Evolutionary conservation across 2,797 vertebrate species (phyloP), one percentile per base, ranked within the genome.

Genomic region (Xiphophorus birchmanni): DNA sequence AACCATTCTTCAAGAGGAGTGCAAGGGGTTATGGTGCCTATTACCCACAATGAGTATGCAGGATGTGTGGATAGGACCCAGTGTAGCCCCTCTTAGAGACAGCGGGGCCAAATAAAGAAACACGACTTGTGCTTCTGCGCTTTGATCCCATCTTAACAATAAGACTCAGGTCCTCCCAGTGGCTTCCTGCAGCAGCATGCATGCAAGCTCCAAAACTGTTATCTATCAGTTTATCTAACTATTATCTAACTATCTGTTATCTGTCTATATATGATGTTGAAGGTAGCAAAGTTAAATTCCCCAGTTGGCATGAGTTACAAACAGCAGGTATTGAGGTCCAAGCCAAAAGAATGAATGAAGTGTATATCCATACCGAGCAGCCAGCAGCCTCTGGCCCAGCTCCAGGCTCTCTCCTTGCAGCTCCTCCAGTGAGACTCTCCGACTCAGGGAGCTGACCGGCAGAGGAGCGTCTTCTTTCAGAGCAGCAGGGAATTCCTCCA

Each of bases 351-450:
- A 29, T 32, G 29, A 6, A 15, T 71, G 12, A 13, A 17, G 23
- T 42, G 9, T 40, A 42, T 23, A 3, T 35, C 47, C 58, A 37
- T 74, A 98, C 98, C 97, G 97, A 86, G 89, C 91, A 60, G 85
- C 79, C 83, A 98, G 93, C 80, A 99, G 94, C 77, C 93, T 86
- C 67, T 96, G 77, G 0, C 94, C 96, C 83, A 96, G 82, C 21
- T 98, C 97, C 5, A 94, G 88, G 87, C 97, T 94, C 87, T 97
- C 97, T 0, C 96, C 98, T 5, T 90, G 94, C 42, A 96, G 89
- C 91, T 99, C 98, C 12, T 95, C 96, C 80, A 80, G 83, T 73
- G 94, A 95, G 58, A 97, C 87, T 7, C 2, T 85, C 0, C 76
- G 72, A 86, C 95, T 97, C 0, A 91, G 91, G 0, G 91, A 90